Percentiles rank a stretch among this genome's conserved stretches.
These are phyloP conservation scores for Achroia grisella DNA, from an alignment of 1,140 invertebrate species.

Conservation along the genomic window DNA sequence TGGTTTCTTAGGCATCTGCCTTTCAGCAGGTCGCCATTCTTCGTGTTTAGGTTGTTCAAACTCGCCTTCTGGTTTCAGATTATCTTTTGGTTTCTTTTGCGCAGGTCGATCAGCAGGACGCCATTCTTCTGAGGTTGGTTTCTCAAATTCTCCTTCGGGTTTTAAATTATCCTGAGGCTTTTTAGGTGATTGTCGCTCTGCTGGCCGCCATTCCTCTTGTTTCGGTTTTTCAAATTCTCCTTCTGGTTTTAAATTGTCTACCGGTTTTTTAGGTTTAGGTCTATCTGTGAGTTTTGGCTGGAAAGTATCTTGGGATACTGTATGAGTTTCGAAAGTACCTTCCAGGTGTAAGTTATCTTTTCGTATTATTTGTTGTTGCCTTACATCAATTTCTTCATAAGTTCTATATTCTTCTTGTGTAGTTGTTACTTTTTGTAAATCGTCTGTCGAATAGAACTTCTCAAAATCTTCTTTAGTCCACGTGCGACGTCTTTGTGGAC, in stretches of 20 bases:
- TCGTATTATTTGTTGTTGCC: slow-evolving; percentile 62
- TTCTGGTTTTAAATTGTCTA: slow-evolving; percentile 75
- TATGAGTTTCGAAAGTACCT: slow-evolving; percentile 77
- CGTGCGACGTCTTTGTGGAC: slow-evolving; percentile 75
- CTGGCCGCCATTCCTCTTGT: slow-evolving; percentile 49
- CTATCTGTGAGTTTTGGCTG: slow-evolving; percentile 66
- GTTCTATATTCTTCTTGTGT: slow-evolving; percentile 75
- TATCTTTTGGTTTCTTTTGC: slow-evolving; percentile 62
- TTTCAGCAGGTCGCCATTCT: slow-evolving; percentile 71
- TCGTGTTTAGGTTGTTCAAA: slow-evolving; percentile 74
- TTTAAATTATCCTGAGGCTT: slow-evolving; percentile 69
- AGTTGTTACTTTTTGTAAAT: slow-evolving; percentile 70
- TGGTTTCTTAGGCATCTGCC: slow-evolving; percentile 64
- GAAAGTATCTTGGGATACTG: slow-evolving; percentile 53
- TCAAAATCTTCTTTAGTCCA: slow-evolving; percentile 82
- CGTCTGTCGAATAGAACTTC: slow-evolving; percentile 77
- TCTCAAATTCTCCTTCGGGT: slow-evolving; percentile 71
- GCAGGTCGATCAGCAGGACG: slow-evolving; percentile 54
- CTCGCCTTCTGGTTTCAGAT: slow-evolving; percentile 79
- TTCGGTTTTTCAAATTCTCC: slow-evolving; percentile 77
- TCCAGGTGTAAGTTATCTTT: slow-evolving; percentile 78
- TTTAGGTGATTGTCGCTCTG: slow-evolving; percentile 45
- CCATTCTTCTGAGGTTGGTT: slow-evolving; percentile 46
- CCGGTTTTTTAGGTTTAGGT: slow-evolving; percentile 48
- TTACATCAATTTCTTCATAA: slow-evolving; percentile 61